Evolutionary conservation across 2,797 vertebrate genomes (phyloP), one percentile per base, ranked within the genome.

Genomic region (Mormyrus hasselquistii): DNA sequence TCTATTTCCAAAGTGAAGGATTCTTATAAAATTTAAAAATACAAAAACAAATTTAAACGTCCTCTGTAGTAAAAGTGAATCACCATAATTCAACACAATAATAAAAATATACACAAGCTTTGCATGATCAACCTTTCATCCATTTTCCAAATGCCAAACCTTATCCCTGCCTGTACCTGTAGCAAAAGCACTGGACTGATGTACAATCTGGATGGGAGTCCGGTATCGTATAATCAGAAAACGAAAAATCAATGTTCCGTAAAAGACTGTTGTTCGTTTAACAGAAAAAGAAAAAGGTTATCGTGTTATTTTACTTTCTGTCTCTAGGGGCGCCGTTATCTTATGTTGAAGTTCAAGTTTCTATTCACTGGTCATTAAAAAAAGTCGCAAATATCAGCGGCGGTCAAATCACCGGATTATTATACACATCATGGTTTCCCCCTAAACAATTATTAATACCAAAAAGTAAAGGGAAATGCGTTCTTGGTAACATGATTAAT

Each of bases 301-400:
- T 57, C 41, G 52, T 83, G 76, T 83, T 57, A 55, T 84, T 62
- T 59, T 34, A 47, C 57, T 49, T 86, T 57, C 84, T 44, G 47
- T 89, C 90, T 47, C 76, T 59, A 90, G 91, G 91, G 93, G 91
- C 92, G 91, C 91, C 90, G 62, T 65, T 88, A 47, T 85, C 49
- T 83, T 89, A 91, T 91, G 91, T 90, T 91, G 89, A 92, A 91
- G 91, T 91, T 91, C 87, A 92, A 91, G 83, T 88, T 90, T 25
- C 88, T 88, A 87, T 89, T 44, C 38, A 86, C 29, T 55, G 50
- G 47, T 57, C 88, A 53, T 69, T 65, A 57, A 49, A 55, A 55
- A 62, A 65, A 89, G 14, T 8, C 55, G 82, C 8, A 49, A 84
- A 84, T 50, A 22, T 50, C 8, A 50, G 1, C 22, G 10, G 9